phyloP scores from a whole-genome alignment of 2,113 vertebrate genomes.

The Psilopogon haemacephalus region DNA sequence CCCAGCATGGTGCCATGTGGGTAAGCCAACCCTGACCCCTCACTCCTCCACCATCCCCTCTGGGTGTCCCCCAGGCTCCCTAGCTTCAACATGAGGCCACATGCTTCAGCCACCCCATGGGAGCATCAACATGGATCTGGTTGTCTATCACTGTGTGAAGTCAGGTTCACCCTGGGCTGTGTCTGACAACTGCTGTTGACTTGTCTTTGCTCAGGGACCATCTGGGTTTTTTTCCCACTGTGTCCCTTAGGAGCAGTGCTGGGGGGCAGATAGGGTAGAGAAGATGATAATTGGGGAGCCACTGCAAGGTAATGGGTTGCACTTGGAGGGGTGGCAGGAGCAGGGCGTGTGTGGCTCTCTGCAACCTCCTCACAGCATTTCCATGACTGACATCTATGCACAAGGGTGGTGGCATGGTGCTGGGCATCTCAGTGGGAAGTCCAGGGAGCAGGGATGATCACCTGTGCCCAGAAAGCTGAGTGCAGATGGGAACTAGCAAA shows the following conservation, averaged over 20 bases:
- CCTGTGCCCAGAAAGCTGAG: not conserved
- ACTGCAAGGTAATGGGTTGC: fast-evolving
- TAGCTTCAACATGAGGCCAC: not conserved
- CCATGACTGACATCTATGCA: not conserved
- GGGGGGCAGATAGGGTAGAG: fast-evolving
- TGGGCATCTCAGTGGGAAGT: not conserved
- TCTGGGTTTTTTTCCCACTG: too few species aligned
- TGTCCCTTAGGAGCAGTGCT: not conserved
- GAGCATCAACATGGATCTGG: not conserved
- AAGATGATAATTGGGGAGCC: not conserved
- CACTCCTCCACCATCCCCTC: not conserved
- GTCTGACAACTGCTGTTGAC: fast-evolving
- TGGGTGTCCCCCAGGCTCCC: not conserved
- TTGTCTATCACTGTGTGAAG: fast-evolving
- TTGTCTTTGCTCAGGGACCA: not conserved
- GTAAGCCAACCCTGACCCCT: not conserved
- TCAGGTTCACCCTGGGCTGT: not conserved
- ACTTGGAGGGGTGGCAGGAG: fast-evolving
- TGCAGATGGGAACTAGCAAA: not conserved
- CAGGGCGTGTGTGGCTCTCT: not conserved
- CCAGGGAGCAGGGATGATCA: not conserved
- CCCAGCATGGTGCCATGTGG: fast-evolving
- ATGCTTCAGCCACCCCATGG: not conserved
- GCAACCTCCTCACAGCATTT: not conserved
- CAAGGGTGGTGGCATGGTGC: fast-evolving